phyloP scores from a whole-genome alignment of 2,797 vertebrate genomes.

The Malurus splendens region DNA sequence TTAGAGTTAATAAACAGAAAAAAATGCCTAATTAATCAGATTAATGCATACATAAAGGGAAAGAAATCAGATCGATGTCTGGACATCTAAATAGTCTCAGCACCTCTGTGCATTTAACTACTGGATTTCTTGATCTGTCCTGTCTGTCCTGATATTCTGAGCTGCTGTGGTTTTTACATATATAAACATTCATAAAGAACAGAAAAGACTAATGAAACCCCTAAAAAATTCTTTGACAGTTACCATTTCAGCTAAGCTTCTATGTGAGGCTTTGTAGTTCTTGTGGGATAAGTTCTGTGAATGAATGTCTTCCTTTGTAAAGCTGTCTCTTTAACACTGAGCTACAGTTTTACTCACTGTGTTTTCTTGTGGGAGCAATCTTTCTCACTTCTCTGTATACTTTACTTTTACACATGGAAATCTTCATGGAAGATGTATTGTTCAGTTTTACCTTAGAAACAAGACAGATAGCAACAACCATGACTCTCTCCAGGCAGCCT shows the following conservation, averaged over 20 bases:
- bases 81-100: neutral
- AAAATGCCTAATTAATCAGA: neutral
- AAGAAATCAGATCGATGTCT: neutral
- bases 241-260: neutral
- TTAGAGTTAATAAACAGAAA: neutral
- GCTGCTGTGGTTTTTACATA: neutral
- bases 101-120: neutral
- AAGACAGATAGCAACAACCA: neutral
- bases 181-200: neutral
- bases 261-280: neutral
- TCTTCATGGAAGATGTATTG: neutral
- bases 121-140: neutral
- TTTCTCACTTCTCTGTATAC: neutral
- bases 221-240: neutral
- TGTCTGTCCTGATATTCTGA: neutral
- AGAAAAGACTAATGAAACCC: neutral
- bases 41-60: neutral
- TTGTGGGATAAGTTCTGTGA: neutral
- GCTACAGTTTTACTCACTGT: neutral
- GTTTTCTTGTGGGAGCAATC: slow-evolving; percentile 2
- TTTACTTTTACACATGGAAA: neutral
- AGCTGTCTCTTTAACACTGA: neutral
- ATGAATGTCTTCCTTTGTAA: neutral
- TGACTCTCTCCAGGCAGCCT: neutral
- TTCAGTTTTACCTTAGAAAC: neutral